A percentile compares a stretch with the other conserved stretches of the same genome.
These are phyloP conservation scores for Syngnathoides biaculeatus DNA, from an alignment of 2,113 vertebrate genomes.

Conservation along the genomic window DNA sequence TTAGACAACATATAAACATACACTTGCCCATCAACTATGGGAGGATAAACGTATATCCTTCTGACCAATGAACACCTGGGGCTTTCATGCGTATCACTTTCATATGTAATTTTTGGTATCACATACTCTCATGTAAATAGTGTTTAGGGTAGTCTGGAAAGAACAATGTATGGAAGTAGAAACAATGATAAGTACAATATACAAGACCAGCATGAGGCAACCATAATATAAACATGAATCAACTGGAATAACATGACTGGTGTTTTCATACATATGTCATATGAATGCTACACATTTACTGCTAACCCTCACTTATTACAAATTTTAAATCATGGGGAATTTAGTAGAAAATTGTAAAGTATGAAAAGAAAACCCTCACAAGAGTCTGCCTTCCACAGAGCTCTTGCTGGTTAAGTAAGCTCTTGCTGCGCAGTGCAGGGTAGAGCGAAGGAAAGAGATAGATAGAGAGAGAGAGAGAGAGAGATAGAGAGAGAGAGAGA, in stretches of 20 bases:
- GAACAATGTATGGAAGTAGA: constrained; percentile 23
- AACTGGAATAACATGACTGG: constrained; percentile 18
- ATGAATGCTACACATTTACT: neutral
- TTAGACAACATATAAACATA: constrained; percentile 75
- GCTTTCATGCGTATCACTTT: constrained; percentile 41
- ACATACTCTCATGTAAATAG: constrained; percentile 29
- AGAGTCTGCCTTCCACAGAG: too few relatives aligned
- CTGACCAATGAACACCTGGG: constrained; percentile 35
- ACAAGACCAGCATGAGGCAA: constrained; percentile 33
- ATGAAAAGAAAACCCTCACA: too few relatives aligned
- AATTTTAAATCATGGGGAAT: too few relatives aligned
- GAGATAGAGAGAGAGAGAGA: too few relatives aligned
- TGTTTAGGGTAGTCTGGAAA: constrained; percentile 42
- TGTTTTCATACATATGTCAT: neutral
- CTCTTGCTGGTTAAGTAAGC: too few relatives aligned
- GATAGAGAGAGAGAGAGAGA: too few relatives aligned
- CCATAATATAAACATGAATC: constrained; percentile 14
- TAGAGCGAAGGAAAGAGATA: too few relatives aligned
- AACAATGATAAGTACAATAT: constrained; percentile 36
- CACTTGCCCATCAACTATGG: constrained; percentile 46
- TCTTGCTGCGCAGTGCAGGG: too few relatives aligned
- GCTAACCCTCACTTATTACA: neutral
- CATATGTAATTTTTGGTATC: constrained; percentile 44
- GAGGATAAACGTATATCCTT: constrained; percentile 48
- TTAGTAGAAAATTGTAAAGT: too few relatives aligned